These are phyloP conservation scores for Chironomus riparius DNA, from an alignment of 2,888 invertebrate genomes.

Conservation along the genomic window DNA sequence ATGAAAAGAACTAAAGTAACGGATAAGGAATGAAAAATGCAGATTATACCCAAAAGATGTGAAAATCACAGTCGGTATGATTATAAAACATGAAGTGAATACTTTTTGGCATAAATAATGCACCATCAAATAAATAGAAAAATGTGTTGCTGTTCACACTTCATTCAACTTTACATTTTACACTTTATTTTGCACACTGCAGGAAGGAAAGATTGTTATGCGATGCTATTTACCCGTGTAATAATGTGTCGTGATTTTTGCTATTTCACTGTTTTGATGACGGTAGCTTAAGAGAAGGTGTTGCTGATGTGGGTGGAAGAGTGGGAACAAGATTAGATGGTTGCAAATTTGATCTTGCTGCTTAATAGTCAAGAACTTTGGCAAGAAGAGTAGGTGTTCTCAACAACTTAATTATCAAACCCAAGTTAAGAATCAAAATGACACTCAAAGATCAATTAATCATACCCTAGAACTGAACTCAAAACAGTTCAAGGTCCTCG, in stretches of 20 bases:
- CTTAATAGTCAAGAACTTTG: no score
- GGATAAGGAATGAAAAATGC: background rate
- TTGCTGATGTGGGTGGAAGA: background rate
- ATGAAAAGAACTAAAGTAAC: background rate
- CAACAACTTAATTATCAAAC: no score
- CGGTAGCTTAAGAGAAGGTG: background rate
- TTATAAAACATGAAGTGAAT: background rate
- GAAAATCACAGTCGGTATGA: background rate
- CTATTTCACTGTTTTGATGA: background rate
- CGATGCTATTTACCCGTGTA: constrained; percentile 9
- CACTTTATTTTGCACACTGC: background rate
- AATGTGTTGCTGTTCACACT: constrained; percentile 21
- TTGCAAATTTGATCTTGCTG: no score
- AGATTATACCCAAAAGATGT: background rate
- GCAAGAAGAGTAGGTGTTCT: no score
- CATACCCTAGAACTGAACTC: no score
- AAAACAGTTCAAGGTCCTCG: no score
- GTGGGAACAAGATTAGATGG: no score
- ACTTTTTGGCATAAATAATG: constrained; percentile 22
- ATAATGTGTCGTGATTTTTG: background rate
- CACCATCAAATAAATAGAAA: constrained; percentile 24
- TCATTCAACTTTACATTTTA: background rate
- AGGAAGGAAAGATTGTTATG: constrained; percentile 22
- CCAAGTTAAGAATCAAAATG: no score
- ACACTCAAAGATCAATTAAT: no score